Conservation (phyloP, 37 sponge, comb jelly and placozoan species). For the Halisarca cf. caerulea region DNA sequence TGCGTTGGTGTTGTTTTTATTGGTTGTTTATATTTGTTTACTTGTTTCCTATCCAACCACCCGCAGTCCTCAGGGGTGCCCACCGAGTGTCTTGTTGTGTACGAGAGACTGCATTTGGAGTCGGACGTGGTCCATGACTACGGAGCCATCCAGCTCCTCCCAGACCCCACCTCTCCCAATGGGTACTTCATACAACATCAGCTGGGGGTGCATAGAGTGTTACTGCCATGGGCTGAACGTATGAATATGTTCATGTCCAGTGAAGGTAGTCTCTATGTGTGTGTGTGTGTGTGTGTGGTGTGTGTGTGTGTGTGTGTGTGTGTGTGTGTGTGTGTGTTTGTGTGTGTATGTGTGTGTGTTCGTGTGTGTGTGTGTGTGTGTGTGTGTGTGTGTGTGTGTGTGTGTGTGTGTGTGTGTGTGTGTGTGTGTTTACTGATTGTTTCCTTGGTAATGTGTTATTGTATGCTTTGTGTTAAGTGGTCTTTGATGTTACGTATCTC, state of each 20-base stretch:
- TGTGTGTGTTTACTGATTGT: constrained; percentile 18
- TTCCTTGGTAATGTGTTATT: neutral
- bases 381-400: constrained; percentile 26
- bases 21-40: too few species aligned
- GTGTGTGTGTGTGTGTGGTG: neutral
- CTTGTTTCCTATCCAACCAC: too few species aligned
- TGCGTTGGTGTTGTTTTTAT: too few species aligned
- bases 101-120: neutral
- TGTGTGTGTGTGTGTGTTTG: neutral
- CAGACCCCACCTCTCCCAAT: neutral
- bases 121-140: neutral
- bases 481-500: neutral
- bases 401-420: neutral
- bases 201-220: neutral
- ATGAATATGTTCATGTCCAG: neutral
- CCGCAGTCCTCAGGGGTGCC: neutral
- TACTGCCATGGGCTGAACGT: constrained; percentile 6
- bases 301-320: neutral
- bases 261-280: neutral
- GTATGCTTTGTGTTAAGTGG: neutral
- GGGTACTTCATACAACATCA: constrained; percentile 3
- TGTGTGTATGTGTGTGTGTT: neutral
- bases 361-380: constrained; percentile 16
- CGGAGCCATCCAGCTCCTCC: neutral
- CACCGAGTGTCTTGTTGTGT: constrained; percentile 17